Percentiles rank a stretch among this genome's conserved stretches.
phyloP scores from a whole-genome alignment of 2,888 invertebrate genomes.

The Nematopogon swammerdamellus region DNA sequence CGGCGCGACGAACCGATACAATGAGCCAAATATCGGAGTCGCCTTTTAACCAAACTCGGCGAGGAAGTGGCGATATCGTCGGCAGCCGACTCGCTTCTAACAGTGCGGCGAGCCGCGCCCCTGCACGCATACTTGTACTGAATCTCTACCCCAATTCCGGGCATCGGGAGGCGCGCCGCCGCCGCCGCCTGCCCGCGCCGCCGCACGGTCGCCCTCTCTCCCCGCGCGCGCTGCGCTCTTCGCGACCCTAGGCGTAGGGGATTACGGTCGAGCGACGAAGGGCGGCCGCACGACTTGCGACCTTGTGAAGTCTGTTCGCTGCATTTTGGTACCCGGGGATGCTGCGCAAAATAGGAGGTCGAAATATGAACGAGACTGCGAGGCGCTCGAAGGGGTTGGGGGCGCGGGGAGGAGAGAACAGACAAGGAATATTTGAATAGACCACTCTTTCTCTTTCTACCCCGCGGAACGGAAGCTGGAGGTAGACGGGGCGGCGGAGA shows the following conservation, averaged over 20 bases:
- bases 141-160: conserved; percentile 55
- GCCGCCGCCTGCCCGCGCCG: neutral
- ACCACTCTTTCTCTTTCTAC: conserved; percentile 40
- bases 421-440: conserved; percentile 52
- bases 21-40: conserved; percentile 19
- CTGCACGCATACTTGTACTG: conserved; percentile 53
- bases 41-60: no score
- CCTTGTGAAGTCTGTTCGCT: conserved; percentile 46
- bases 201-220: no score
- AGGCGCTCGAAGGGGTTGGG: conserved; percentile 34
- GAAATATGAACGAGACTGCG: conserved; percentile 58
- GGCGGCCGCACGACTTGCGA: conserved; percentile 18
- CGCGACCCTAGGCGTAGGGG: neutral
- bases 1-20: conserved; percentile 6
- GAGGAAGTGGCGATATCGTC: conserved; percentile 37
- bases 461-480: conserved; percentile 20
- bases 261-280: conserved; percentile 9
- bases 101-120: conserved; percentile 57
- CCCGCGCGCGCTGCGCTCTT: no score
- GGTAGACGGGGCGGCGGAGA: conserved; percentile 11
- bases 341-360: conserved; percentile 59
- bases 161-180: conserved; percentile 36
- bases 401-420: conserved; percentile 47
- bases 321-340: conserved; percentile 54
- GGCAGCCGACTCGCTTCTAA: conserved; percentile 52